Conservation (phyloP, 2,888 invertebrate genomes). For the Leucoma salicis region DNA sequence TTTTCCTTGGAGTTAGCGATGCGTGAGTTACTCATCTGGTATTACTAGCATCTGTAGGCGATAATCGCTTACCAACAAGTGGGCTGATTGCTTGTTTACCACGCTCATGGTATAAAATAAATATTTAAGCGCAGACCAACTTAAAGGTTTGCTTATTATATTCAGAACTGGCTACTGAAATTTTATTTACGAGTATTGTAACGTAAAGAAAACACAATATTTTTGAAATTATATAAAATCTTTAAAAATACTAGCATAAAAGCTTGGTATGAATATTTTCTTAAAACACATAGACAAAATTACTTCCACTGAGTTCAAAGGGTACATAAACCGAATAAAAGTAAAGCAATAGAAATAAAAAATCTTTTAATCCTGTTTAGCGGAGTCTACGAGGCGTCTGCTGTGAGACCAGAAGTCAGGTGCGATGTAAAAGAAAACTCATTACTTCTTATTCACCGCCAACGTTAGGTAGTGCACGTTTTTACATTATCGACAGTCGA, state of each 20-base stretch:
- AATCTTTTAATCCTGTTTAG: constrained; percentile 75
- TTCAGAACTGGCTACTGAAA: too few relatives aligned
- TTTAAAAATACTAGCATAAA: constrained; percentile 3
- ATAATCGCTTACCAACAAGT: too few relatives aligned
- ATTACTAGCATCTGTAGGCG: too few relatives aligned
- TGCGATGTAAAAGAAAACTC: constrained; percentile 75
- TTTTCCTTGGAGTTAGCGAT: too few relatives aligned
- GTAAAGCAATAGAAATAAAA: constrained; percentile 52
- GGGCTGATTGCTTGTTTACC: too few relatives aligned
- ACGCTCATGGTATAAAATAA: too few relatives aligned
- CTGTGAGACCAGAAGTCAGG: constrained; percentile 64
- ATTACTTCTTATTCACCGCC: constrained; percentile 75
- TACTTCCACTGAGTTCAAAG: constrained; percentile 11
- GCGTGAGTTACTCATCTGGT: too few relatives aligned
- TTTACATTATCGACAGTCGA: constrained; percentile 43
- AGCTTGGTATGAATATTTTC: not conserved
- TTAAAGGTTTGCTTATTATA: too few relatives aligned
- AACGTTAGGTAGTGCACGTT: constrained; percentile 46
- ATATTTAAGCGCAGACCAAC: too few relatives aligned
- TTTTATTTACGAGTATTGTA: too few relatives aligned
- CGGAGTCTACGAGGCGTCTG: constrained; percentile 57
- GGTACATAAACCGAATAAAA: constrained; percentile 28
- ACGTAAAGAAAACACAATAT: too few relatives aligned
- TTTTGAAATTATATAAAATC: too few relatives aligned
- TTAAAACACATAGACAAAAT: constrained; percentile 9